phyloP scores from a whole-genome alignment of 2,888 invertebrate species.

The Labia minor region DNA sequence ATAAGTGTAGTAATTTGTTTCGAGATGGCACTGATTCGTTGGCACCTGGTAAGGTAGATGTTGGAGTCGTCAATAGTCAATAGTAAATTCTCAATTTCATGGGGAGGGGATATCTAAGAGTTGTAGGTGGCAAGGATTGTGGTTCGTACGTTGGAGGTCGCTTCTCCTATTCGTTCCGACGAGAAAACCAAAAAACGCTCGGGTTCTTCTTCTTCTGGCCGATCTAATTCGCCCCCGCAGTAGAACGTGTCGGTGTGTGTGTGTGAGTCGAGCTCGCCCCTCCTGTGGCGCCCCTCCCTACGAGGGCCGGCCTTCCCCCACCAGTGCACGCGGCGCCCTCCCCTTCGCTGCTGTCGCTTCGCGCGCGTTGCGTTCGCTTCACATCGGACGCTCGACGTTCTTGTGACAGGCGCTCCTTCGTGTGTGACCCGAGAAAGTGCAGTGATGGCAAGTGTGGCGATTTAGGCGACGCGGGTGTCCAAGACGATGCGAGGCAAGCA shows the following conservation, averaged over 20 bases:
- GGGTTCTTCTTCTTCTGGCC: slow-evolving; percentile 32
- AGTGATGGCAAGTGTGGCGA: slow-evolving; percentile 22
- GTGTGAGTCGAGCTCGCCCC: slow-evolving; percentile 26
- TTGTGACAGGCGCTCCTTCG: slow-evolving; percentile 13
- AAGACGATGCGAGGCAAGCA: slow-evolving; percentile 29
- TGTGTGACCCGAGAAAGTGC: background rate
- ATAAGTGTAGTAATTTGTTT: too few relatives aligned
- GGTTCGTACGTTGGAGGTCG: background rate
- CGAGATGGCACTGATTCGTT: too few relatives aligned
- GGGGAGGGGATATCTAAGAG: too few relatives aligned
- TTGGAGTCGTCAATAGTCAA: too few relatives aligned
- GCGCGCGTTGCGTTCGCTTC: slow-evolving; percentile 7
- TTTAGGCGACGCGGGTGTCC: slow-evolving; percentile 23
- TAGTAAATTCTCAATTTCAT: too few relatives aligned
- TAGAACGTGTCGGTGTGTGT: slow-evolving; percentile 23
- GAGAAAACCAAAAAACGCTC: slow-evolving; percentile 3
- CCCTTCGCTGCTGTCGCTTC: slow-evolving; percentile 16
- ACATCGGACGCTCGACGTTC: background rate
- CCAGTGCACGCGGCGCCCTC: slow-evolving; percentile 18
- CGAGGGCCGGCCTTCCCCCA: slow-evolving; percentile 17
- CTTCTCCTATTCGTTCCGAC: background rate
- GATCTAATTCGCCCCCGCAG: slow-evolving; percentile 35
- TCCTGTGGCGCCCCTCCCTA: slow-evolving; percentile 21
- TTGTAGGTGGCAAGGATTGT: too few relatives aligned
- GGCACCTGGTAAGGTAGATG: too few relatives aligned